Percentiles rank a stretch among this genome's conserved stretches.
These are phyloP conservation scores for Heterotilapia buettikoferi DNA, from an alignment of 2,113 vertebrate genomes.

Conservation along the genomic window DNA sequence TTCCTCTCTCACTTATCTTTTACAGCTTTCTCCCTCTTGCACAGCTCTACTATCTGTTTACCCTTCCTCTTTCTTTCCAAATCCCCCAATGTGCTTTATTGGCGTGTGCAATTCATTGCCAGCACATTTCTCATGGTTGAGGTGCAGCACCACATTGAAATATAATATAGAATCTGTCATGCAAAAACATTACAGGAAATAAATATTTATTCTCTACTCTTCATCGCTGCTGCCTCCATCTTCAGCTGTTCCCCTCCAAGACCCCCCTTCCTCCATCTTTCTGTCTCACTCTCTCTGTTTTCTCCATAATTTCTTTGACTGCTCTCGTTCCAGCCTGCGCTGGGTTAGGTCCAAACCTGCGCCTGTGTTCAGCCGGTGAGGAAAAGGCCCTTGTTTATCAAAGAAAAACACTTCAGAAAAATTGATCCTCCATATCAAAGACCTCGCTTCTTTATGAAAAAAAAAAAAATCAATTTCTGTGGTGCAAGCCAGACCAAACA, in stretches of 20 bases:
- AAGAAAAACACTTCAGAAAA: conserved; percentile 65
- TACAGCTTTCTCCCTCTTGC: background rate
- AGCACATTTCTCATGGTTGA: conserved; percentile 56
- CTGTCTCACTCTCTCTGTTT: background rate
- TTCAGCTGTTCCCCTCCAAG: conserved; percentile 47
- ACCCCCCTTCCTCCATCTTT: background rate
- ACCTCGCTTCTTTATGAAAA: conserved; percentile 52
- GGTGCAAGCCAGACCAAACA: conserved; percentile 22
- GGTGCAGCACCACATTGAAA: conserved; percentile 56
- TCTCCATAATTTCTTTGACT: conserved; percentile 25
- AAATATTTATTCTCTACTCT: conserved; percentile 70
- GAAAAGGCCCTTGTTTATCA: conserved; percentile 49
- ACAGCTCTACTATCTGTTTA: background rate
- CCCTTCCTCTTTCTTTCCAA: conserved; percentile 1
- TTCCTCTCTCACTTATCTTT: background rate
- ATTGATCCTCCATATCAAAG: conserved; percentile 62
- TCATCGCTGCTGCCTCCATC: conserved; percentile 43
- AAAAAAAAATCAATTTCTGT: conserved; percentile 39
- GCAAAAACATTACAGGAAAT: conserved; percentile 68
- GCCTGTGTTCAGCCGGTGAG: conserved; percentile 12
- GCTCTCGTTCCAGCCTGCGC: conserved; percentile 16
- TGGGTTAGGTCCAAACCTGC: conserved; percentile 24
- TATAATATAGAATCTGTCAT: conserved; percentile 66
- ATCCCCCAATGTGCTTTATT: conserved; percentile 54
- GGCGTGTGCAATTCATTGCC: conserved; percentile 36